These are phyloP conservation scores for Speoplatyrhinus poulsoni DNA, from an alignment of 2,113 vertebrate species.

Conservation along the genomic window DNA sequence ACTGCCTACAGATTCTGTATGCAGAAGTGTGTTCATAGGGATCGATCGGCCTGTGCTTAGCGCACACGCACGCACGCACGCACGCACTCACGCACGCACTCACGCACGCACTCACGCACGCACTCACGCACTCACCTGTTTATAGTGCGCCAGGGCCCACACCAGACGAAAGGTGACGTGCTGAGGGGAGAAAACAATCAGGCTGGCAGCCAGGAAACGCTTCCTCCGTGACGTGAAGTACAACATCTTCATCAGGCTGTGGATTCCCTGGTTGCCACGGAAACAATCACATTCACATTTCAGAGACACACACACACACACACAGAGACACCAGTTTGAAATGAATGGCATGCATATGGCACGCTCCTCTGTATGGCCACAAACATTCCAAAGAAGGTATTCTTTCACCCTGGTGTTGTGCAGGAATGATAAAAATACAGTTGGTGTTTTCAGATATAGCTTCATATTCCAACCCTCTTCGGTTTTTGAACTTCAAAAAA, in stretches of 20 bases:
- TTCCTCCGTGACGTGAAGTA: conserved; percentile 87
- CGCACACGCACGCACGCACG: too few species aligned
- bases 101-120: background rate
- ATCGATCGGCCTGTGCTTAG: too few species aligned
- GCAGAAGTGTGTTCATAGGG: too few species aligned
- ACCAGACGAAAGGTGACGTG: conserved; percentile 86
- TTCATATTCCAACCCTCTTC: too few species aligned
- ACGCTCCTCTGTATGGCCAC: too few species aligned
- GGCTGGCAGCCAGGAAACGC: conserved; percentile 80
- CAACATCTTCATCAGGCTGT: conserved; percentile 77
- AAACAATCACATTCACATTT: conserved; percentile 12
- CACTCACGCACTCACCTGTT: conserved; percentile 71
- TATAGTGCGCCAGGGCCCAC: conserved; percentile 85
- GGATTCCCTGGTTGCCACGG: conserved; percentile 75
- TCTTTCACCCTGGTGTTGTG: background rate
- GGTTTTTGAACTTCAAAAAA: too few species aligned
- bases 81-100: too few species aligned
- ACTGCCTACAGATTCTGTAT: too few species aligned
- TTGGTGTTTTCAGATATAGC: too few species aligned
- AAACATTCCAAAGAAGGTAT: too few species aligned
- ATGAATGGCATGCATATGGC: background rate
- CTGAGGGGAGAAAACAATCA: conserved; percentile 86
- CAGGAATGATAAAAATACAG: background rate
- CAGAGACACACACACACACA: too few species aligned
- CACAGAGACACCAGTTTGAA: background rate